Evolutionary conservation across 2,797 vertebrate species (phyloP), one percentile per base, ranked within the genome.

Genomic region (Poliocrania exsul): DNA sequence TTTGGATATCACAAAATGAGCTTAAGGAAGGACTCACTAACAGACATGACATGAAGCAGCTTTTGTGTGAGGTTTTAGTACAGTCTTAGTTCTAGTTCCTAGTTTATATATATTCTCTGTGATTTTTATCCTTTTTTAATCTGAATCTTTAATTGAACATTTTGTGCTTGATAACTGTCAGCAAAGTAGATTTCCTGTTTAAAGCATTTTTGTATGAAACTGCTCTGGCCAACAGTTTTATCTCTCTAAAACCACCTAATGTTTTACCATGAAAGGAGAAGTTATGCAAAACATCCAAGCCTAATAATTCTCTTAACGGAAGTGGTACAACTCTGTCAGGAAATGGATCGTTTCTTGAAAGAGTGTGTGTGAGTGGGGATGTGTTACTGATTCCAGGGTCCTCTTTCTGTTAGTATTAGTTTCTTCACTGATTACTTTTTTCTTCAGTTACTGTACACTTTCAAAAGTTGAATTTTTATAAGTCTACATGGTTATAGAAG

Each of bases 221-320:
- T 81, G 53, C 79, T 90, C 71, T 56, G 71, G 50, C 91, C 79
- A 57, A 66, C 16, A 19, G 58, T 71, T 93, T 90, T 90, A 72
- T 89, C 85, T 95, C 84, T 90, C 83, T 75, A 83, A 97, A 97
- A 92, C 90, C 26, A 50, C 87, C 91, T 94, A 69, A 54, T 49
- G 24, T 75, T 88, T 90, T 86, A 86, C 93, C 94, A 91, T 64
- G 77, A 97, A 96, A 95, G 93, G 80, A 94, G 78, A 94, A 93
- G 96, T 91, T 96, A 90, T 92, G 95, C 90, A 94, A 62, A 96
- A 88, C 92, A 93, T 91, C 92, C 82, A 74, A 87, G 50, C 33
- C 53, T 79, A 91, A 85, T 88, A 95, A 91, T 95, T 89, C 66
- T 91, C 31, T 91, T 91, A 94, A 88, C 90, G 90, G 90, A 93